A percentile compares a stretch with the other conserved stretches of the same genome.
These are phyloP conservation scores for Zaprionus camerounensis DNA, from an alignment of 1,140 invertebrate species.

Conservation along the genomic window DNA sequence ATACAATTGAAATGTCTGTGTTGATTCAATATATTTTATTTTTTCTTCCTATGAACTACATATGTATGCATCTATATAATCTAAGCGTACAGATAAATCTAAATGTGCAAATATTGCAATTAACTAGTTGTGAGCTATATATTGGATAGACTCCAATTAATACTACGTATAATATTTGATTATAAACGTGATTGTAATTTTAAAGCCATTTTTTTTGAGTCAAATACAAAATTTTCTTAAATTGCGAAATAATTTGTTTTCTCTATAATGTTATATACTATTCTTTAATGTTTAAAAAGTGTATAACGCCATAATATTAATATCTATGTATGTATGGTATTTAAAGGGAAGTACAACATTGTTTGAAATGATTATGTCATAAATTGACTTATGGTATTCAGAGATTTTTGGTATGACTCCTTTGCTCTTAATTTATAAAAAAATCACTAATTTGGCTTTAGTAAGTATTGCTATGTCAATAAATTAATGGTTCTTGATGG, in stretches of 20 bases:
- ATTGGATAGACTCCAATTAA: slow-evolving; percentile 57
- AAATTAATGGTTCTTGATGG: slow-evolving; percentile 60
- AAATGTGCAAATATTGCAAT: slow-evolving; percentile 48
- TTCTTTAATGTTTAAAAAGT: slow-evolving; percentile 43
- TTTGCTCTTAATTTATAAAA: slow-evolving; percentile 62
- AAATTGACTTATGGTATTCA: slow-evolving; percentile 69
- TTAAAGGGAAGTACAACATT: slow-evolving; percentile 74
- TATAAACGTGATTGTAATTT: slow-evolving; percentile 65
- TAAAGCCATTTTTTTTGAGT: slow-evolving; percentile 70
- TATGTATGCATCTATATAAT: slow-evolving; percentile 48
- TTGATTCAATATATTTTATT: slow-evolving; percentile 45
- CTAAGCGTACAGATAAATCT: slow-evolving; percentile 29
- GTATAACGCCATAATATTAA: slow-evolving; percentile 44
- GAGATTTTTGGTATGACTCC: slow-evolving; percentile 22
- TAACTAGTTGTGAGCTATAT: slow-evolving; percentile 53
- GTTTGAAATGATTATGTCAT: slow-evolving; percentile 72
- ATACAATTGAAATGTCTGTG: slow-evolving; percentile 30
- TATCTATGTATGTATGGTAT: slow-evolving; percentile 54
- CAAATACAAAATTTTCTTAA: slow-evolving; percentile 57
- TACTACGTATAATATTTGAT: slow-evolving; percentile 40
- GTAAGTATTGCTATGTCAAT: slow-evolving; percentile 72
- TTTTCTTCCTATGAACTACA: slow-evolving; percentile 19
- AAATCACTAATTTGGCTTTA: slow-evolving; percentile 80
- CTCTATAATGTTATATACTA: slow-evolving; percentile 16
- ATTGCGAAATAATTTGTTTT: slow-evolving; percentile 31